Percentiles rank a stretch among this genome's conserved stretches.
Conservation (phyloP, 1,140 invertebrate species). For the Halesus radiatus region DNA sequence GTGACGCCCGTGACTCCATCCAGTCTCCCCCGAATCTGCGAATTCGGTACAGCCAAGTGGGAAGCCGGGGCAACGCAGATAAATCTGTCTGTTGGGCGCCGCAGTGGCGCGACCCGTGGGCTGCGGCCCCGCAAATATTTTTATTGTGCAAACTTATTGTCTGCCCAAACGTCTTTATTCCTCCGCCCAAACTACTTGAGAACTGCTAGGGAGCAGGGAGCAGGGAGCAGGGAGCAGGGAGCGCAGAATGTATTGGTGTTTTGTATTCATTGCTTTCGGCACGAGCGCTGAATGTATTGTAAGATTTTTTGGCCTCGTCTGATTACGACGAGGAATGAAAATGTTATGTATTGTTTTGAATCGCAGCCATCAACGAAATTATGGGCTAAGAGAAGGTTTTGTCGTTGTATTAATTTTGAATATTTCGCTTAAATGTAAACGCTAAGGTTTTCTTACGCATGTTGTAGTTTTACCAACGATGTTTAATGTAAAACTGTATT, state of each 20-base stretch:
- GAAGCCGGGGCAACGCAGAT: conserved; percentile 26
- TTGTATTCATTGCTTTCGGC: conserved; percentile 7
- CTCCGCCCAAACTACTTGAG: conserved; percentile 23
- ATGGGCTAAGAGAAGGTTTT: no score
- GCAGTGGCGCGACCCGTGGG: conserved; percentile 42
- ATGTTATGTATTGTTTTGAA: no score
- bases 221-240: conserved; percentile 3
- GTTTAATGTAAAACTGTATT: no score
- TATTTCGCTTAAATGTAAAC: no score
- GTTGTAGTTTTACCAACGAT: no score
- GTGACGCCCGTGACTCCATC: not conserved
- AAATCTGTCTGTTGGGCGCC: conserved; percentile 54
- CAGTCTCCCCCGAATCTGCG: conserved; percentile 18
- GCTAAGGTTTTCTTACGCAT: no score
- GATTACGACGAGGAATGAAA: not conserved
- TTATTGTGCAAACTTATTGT: conserved; percentile 56
- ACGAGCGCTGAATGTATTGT: conserved; percentile 7
- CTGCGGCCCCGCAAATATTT: conserved; percentile 55
- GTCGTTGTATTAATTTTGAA: no score
- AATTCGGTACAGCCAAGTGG: not conserved
- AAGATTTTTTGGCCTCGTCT: not conserved
- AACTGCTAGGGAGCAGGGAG: conserved; percentile 2
- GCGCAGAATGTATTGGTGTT: not conserved
- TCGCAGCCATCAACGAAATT: no score
- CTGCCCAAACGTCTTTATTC: conserved; percentile 38